Evolutionary conservation across 2,797 vertebrate species (phyloP), one percentile per base, ranked within the genome.

Genomic region (Threskiornis aethiopicus): DNA sequence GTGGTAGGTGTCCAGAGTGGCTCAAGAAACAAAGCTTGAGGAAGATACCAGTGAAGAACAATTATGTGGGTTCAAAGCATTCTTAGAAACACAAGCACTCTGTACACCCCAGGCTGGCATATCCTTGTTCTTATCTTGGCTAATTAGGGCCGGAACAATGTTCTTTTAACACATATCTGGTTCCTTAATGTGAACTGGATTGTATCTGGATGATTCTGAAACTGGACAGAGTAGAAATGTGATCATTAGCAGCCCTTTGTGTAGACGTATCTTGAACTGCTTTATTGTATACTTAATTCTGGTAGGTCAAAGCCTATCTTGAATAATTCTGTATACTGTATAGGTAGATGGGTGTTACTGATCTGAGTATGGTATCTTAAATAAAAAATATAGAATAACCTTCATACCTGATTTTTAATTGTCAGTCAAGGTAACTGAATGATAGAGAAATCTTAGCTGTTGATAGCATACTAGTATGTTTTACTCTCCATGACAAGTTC

Each of bases 381-480:
- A 61, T 13, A 86, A 65, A 47, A 58, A 13, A 70, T 26, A 37
- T 4, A 28, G 33, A 75, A 67, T 47, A 39, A 20, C 46, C 33
- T 82, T 94, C 51, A 47, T 42, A n/a, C 17, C 13, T 87, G n/a
- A 59, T 41, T 47, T 90, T 67, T 54, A 64, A 33, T 72, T 87
- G 42, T 82, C 21, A 11, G 17, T 81, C 0, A 6, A 75, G 8
- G 16, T 39, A 39, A 46, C 11, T 33, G 42, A 87, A 70, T 20
- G 15, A 39, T 19, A 77, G 46, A 35, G 61, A 88, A 87, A 39
- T 65, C 37, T 71, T 57, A 65, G 35, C 9, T 25, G 16, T 33
- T 76, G 21, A 17, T 39, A 77, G 13, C 0, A 0, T 47, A n/a
- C 31, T 35, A 35, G 6, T n/a, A n/a, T n/a, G 13, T 51, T 47